These are phyloP conservation scores for Eupithecia abbreviata DNA, from an alignment of 2,888 invertebrate species.

Conservation along the genomic window DNA sequence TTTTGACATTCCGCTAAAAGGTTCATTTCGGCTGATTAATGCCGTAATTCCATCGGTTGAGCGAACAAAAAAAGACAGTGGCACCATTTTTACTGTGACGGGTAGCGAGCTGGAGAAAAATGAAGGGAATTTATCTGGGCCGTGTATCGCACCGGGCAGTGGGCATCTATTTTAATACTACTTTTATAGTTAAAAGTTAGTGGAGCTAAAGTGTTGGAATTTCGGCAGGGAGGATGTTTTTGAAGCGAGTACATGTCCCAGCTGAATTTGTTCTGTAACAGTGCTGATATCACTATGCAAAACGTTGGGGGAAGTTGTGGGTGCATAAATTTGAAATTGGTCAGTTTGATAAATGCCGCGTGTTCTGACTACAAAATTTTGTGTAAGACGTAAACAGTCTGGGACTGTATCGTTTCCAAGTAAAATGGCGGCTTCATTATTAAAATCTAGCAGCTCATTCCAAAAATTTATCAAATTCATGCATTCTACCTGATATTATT, in stretches of 20 bases:
- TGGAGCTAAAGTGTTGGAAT: slow-evolving; percentile 39
- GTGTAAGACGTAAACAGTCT: slow-evolving; percentile 22
- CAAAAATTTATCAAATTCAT: background rate
- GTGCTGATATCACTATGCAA: slow-evolving; percentile 56
- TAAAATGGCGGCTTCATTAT: background rate
- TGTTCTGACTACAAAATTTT: slow-evolving; percentile 29
- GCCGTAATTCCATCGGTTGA: slow-evolving; percentile 73
- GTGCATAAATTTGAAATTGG: slow-evolving; percentile 54
- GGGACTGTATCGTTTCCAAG: background rate
- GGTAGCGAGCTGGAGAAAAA: slow-evolving; percentile 71
- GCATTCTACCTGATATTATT: background rate
- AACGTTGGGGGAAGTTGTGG: slow-evolving; percentile 52
- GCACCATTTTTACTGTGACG: slow-evolving; percentile 71
- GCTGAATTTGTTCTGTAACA: slow-evolving; percentile 51
- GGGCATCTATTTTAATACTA: slow-evolving; percentile 61
- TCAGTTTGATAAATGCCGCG: slow-evolving; percentile 40
- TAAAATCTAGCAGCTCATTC: background rate
- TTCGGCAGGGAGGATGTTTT: slow-evolving; percentile 37
- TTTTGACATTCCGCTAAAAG: slow-evolving; percentile 81
- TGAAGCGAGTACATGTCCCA: slow-evolving; percentile 45
- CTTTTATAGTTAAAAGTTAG: slow-evolving; percentile 42
- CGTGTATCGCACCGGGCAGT: slow-evolving; percentile 61
- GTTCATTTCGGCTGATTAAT: slow-evolving; percentile 80
- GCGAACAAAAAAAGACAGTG: slow-evolving; percentile 71
- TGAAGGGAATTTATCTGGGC: slow-evolving; percentile 71